Base-by-base conservation (phyloP, 2,113 vertebrate genomes). In the Eidolon helvum region DNA sequence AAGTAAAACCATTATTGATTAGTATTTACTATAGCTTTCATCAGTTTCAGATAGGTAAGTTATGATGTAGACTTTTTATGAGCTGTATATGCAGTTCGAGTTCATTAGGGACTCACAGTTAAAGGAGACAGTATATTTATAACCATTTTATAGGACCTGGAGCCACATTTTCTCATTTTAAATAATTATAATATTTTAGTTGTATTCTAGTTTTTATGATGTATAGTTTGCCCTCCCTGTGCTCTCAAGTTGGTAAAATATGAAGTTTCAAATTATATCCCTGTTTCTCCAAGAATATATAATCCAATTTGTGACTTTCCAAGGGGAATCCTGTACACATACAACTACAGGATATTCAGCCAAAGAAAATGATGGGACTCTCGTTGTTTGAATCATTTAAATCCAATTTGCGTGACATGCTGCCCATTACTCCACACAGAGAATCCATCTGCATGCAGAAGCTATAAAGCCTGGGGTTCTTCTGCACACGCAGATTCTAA, bases 361-460 rank as follows among this genome's bases (percentile, higher is more conserved):
- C 91, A 75, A 90, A 97, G 92, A 90, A 96, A 96, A 97, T 83
- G 84, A 95, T 35, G 78, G 78, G 24, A 87, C 57, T 85, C 88
- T 10, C 53, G 93, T 61, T 38, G 61, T 40, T 57, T 5, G 15
- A 90, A 57, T 79, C 87, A 38, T 40, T 95, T 68, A 94, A 96
- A 95, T 90, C 72, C 93, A 87, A 55, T 94, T 55, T 94, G 84
- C 80, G 88, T 2, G 61, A 59, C 8, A 28, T 35, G 43, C 66
- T 94, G 88, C 68, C 82, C 79, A 48, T 95, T 43, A 53, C 35
- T 88, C 71, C 59, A n/a, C 10, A 8, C 0, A 68, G 84, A 83
- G 66, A 53, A 43, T 35, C 66, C 82, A 61, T 74, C 30, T 71
- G 68, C 55, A 72, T 24, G 0, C 74, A 65, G 68, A 59, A 2